Conservation (phyloP, 2,113 vertebrate genomes). For the Phocoena sinus region DNA sequence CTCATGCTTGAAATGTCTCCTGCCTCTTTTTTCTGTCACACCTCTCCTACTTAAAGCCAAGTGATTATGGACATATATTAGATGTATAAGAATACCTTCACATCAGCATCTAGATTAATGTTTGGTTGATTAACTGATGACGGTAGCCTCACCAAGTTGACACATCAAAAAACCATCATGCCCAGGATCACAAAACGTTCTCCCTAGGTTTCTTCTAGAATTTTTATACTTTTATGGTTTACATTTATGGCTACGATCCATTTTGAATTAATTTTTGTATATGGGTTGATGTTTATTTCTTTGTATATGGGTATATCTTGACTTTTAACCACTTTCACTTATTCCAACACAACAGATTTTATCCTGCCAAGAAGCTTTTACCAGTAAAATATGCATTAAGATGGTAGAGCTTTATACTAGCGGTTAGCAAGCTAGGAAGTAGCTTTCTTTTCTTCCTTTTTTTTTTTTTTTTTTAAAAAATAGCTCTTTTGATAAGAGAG, state of each 20-base stretch:
- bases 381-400: not conserved
- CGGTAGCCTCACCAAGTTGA: not conserved
- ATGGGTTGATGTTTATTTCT: not conserved
- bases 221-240: not conserved
- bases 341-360: not conserved
- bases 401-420: not conserved
- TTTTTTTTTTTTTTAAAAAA: no score
- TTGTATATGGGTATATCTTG: not conserved
- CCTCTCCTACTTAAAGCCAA: not conserved
- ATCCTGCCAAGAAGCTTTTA: not conserved
- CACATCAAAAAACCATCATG: not conserved
- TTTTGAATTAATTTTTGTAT: slow-evolving; percentile 5
- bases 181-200: not conserved
- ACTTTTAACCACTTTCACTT: not conserved
- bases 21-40: not conserved
- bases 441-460: no score
- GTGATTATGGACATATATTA: not conserved
- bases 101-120: not conserved
- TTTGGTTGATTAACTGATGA: not conserved
- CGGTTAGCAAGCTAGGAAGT: not conserved
- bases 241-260: not conserved
- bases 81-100: not conserved
- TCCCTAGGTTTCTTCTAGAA: not conserved
- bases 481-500: not conserved
- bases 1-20: not conserved